Evolutionary conservation across 2,113 vertebrate genomes (phyloP), one percentile per base, ranked within the genome.

Genomic region (Oncorhynchus gorbuscha): DNA sequence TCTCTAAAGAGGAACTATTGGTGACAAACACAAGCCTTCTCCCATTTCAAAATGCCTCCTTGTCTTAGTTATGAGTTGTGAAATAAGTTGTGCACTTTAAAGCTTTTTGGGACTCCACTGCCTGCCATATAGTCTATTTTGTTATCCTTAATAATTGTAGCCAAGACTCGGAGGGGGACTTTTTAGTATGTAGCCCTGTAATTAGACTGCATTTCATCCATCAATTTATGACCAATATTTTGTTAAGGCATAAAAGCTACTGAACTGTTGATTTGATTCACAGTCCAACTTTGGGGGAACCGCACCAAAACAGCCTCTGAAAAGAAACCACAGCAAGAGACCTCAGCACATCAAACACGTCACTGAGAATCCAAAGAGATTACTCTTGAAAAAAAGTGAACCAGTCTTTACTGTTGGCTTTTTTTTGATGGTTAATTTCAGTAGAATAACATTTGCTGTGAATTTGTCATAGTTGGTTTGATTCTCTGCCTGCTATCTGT

Each of bases 151-250:
- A 89, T 89, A 88, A 90, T 80, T 85, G 77, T 76, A 86, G 78
- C 85, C 81, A 82, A 85, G 79, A 87, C 78, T 82, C 80, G 62
- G 69, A 62, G 69, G 84, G 78, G 71, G 85, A 72, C 76, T 81
- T 88, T 81, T 86, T 71, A 81, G 59, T 77, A 74, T 67, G 9
- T 74, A 79, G 74, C 84, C 88, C 82, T 90, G 79, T 87, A 91
- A 92, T 90, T 92, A 89, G 74, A 71, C 84, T 73, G 81, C 83
- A 80, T 77, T 89, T 85, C 85, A 84, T 83, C 85, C 83, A 91
- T 82, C 81, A 87, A 88, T 89, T 87, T 85, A 90, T 77, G 77
- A 82, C 83, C 87, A 84, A 89, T 86, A 90, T 90, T 91, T 91
- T 89, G 83, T 80, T 61, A 87, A 90, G 85, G 87, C 88, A 76